Percentiles rank a stretch among this genome's conserved stretches.
These are phyloP conservation scores for Salvelinus alpinus DNA, from an alignment of 2,113 vertebrate species.

Conservation along the genomic window DNA sequence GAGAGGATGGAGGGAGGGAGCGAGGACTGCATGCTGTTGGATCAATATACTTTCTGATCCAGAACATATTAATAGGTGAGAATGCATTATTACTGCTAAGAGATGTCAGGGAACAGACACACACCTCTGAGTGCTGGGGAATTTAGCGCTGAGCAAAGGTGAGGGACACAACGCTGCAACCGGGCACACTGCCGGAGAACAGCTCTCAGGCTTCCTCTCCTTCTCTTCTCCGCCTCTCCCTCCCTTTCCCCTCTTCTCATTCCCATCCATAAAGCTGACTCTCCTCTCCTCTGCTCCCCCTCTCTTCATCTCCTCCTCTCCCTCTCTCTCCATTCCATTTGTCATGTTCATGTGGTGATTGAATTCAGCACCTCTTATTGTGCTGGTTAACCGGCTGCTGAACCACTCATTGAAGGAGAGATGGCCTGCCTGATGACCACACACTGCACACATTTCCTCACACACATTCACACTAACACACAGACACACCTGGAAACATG, in stretches of 20 bases:
- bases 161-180: conserved; percentile 52
- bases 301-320: neutral
- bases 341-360: conserved; percentile 58
- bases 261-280: neutral
- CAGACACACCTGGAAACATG: neutral
- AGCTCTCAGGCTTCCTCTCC: neutral
- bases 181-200: conserved; percentile 54
- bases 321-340: conserved; percentile 22
- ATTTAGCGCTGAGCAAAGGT: conserved; percentile 45
- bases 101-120: conserved; percentile 28
- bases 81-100: conserved; percentile 67
- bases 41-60: conserved; percentile 61
- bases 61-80: conserved; percentile 62
- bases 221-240: neutral
- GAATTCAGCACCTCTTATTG: conserved; percentile 61
- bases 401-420: neutral
- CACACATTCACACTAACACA: neutral
- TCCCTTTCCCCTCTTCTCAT: conserved; percentile 8
- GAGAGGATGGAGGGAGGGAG: no score
- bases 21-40: conserved; percentile 39
- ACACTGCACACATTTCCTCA: neutral
- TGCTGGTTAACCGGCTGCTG: conserved; percentile 58
- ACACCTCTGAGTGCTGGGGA: conserved; percentile 25
- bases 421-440: no score
- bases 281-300: neutral